Base-by-base conservation (phyloP, 2,797 vertebrate genomes). In the Aplochiton taeniatus region DNA sequence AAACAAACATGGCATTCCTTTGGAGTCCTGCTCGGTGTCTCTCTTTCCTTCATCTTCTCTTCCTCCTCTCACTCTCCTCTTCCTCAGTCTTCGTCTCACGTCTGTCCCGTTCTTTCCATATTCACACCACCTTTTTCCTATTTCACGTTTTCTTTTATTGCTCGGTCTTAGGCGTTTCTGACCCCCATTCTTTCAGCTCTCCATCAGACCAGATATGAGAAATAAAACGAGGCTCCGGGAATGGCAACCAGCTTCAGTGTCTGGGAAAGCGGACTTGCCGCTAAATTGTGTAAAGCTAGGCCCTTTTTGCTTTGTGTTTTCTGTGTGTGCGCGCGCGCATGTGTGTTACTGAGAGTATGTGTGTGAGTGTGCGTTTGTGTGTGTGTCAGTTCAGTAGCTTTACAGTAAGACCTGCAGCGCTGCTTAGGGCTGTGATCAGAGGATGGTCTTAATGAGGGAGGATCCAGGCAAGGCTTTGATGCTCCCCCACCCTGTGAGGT, bases 381-480 rank as follows among this genome's bases (percentile, higher is more conserved):
- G 49, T 51, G 49, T 51, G 13, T 51, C 5, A 31, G 31, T 31
- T 31, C 31, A 31, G 16, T 16, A 11, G 18, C 10, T 17, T 11
- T 41, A 20, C 10, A 49, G 58, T 61, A 61, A 48, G 13, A 61
- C 18, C 58, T 20, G 46, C 12, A 49, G 58, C 45, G 14, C 11
- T 19, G n/a, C 51, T 10, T 44, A 43, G n/a, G 58, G 11, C 18
- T 76, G 63, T 78, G 79, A 82, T 84, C 79, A 82, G 67, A 83
- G 73, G 45, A 73, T 75, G 59, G 70, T 65, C 58, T 61, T 81
- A 76, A 82, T 82, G 74, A 82, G 31, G 65, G 51, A 48, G 55
- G 66, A 79, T 81, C 63, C 65, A 58, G 53, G 60, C 67, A n/a
- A 65, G 19, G 63, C 77, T 85, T 83, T 80, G 77, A 82, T 80